Percentiles rank a stretch among this genome's conserved stretches.
Conservation (phyloP, 2,797 vertebrate species). For the Sebastes cheni region DNA sequence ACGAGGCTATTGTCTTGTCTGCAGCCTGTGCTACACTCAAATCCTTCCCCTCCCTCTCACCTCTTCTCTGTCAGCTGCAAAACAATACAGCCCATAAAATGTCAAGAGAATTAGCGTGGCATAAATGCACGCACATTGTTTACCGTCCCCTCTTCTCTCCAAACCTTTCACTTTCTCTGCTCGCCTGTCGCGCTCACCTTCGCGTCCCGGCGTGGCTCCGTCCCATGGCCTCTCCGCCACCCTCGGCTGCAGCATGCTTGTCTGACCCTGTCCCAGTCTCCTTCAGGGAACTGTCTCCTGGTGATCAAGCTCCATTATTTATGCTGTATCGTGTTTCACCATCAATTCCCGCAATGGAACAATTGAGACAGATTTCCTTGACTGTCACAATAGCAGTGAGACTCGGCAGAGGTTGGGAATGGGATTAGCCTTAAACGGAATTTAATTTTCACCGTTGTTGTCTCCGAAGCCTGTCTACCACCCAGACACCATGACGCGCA, state of each 20-base stretch:
- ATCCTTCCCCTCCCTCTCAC: conserved; percentile 37
- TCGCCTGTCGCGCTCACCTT: conserved; percentile 44
- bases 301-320: conserved; percentile 80
- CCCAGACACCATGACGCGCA: conserved; percentile 77
- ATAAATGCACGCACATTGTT: conserved; percentile 58
- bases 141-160: conserved; percentile 25
- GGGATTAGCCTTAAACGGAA: conserved; percentile 87
- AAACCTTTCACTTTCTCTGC: conserved; percentile 32
- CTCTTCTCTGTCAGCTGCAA: conserved; percentile 36
- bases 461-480: conserved; percentile 81
- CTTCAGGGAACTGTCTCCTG: conserved; percentile 60
- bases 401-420: conserved; percentile 82
- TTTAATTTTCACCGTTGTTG: conserved; percentile 85
- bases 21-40: conserved; percentile 33
- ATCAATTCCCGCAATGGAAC: conserved; percentile 79
- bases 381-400: conserved; percentile 82
- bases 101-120: conserved; percentile 69
- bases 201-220: conserved; percentile 16
- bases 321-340: conserved; percentile 79
- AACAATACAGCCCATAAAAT: conserved; percentile 59
- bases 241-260: conserved; percentile 58
- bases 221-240: conserved; percentile 39
- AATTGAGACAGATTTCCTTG: conserved; percentile 82
- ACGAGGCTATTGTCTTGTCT: conserved; percentile 46
- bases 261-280: conserved; percentile 75